A percentile compares a stretch with the other conserved stretches of the same genome.
These are phyloP conservation scores for Florisuga fusca DNA, from an alignment of 2,797 vertebrate species.

Conservation along the genomic window DNA sequence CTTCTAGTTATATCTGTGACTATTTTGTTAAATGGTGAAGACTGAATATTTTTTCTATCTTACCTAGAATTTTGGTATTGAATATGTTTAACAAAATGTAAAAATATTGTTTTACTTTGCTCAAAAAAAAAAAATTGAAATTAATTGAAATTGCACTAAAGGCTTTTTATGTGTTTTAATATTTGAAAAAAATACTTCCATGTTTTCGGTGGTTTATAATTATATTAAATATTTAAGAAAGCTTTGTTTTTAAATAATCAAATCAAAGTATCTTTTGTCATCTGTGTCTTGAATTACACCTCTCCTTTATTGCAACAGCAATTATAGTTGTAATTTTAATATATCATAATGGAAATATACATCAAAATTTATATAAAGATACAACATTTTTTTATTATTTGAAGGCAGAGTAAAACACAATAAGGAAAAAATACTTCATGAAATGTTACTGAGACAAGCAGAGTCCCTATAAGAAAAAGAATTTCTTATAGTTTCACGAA, in stretches of 20 bases:
- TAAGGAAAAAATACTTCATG: background rate
- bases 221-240: background rate
- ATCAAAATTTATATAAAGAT: background rate
- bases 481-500: background rate
- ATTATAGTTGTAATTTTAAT: background rate
- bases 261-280: background rate
- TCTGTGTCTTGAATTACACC: background rate
- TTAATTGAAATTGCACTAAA: background rate
- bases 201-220: background rate
- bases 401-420: background rate
- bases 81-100: background rate
- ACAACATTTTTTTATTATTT: background rate
- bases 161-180: accelerated
- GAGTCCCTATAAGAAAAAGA: background rate
- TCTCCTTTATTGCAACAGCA: background rate
- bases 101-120: background rate
- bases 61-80: background rate
- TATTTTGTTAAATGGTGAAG: background rate
- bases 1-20: background rate
- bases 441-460: background rate
- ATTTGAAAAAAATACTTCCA: background rate
- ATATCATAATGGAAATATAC: background rate
- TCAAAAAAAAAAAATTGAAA: background rate
- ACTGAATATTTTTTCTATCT: background rate
- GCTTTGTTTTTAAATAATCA: background rate